Percentiles rank a stretch among this genome's conserved stretches.
Conservation (phyloP, 2,888 invertebrate species). For the Aphidoletes aphidimyza region DNA sequence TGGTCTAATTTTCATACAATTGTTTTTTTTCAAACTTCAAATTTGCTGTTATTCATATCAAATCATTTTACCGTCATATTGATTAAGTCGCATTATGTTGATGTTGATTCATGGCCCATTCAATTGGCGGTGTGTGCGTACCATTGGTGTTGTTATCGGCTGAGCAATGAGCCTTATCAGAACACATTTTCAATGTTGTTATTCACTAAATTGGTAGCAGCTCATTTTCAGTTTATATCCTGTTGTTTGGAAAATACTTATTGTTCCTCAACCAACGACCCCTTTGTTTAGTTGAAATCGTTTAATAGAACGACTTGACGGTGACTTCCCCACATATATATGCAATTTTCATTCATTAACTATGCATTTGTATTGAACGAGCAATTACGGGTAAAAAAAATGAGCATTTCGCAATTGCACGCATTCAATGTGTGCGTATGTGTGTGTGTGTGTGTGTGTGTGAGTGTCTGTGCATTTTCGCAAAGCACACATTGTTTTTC, state of each 20-base stretch:
- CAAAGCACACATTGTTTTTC: not conserved
- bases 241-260: constrained; percentile 15
- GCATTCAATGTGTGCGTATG: not conserved
- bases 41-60: no score
- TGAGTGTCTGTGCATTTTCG: no score
- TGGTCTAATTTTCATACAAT: no score
- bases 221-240: constrained; percentile 39
- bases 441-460: no score
- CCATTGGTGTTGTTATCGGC: not conserved
- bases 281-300: not conserved
- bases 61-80: no score
- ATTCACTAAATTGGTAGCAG: constrained; percentile 5
- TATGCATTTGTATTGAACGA: constrained; percentile 19
- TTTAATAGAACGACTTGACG: no score
- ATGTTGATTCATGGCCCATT: constrained; percentile 4
- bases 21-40: no score
- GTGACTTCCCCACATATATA: not conserved
- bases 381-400: not conserved
- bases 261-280: no score
- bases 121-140: not conserved
- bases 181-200: not conserved
- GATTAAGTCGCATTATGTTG: constrained; percentile 1
- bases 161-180: not conserved
- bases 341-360: constrained; percentile 46
- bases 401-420: not conserved